phyloP scores from a whole-genome alignment of 2,797 vertebrate genomes.

The Cephalopachus bancanus region DNA sequence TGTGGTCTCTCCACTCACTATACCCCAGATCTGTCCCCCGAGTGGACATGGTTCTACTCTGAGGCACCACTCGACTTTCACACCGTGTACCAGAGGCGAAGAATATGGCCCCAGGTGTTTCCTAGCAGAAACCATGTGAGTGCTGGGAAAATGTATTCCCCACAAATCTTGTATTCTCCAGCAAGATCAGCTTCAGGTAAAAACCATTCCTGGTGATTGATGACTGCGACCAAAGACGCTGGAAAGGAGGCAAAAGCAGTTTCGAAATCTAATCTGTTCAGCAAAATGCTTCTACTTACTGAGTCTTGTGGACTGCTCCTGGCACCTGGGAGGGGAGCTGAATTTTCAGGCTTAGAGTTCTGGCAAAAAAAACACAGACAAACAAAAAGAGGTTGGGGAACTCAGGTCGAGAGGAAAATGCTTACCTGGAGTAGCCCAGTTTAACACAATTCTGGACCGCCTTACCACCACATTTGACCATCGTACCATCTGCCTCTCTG shows the following conservation, averaged over 20 bases:
- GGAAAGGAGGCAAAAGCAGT: slow-evolving; percentile 69
- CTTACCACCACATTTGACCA: rapidly evolving
- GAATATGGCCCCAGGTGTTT: not conserved
- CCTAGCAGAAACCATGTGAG: not conserved
- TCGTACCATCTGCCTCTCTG: rapidly evolving
- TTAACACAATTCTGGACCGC: not conserved
- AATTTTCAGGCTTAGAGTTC: slow-evolving; percentile 75
- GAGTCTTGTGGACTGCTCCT: slow-evolving; percentile 74
- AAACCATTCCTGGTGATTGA: slow-evolving; percentile 70
- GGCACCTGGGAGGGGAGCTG: slow-evolving; percentile 67
- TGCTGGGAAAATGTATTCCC: slow-evolving; percentile 43
- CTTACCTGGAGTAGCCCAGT: not conserved
- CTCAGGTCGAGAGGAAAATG: not conserved
- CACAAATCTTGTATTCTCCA: slow-evolving; percentile 67
- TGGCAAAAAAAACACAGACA: slow-evolving; percentile 65
- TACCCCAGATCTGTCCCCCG: not conserved
- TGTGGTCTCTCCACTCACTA: rapidly evolving
- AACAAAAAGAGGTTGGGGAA: not conserved
- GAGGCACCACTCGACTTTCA: not conserved
- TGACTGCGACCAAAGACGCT: not conserved
- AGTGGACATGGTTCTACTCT: not conserved
- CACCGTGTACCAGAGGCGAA: not conserved
- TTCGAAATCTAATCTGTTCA: slow-evolving; percentile 72
- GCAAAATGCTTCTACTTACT: slow-evolving; percentile 85
- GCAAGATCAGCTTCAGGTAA: slow-evolving; percentile 58